Base-by-base conservation (phyloP, 1,140 invertebrate species). In the Heliothis subflexa region DNA sequence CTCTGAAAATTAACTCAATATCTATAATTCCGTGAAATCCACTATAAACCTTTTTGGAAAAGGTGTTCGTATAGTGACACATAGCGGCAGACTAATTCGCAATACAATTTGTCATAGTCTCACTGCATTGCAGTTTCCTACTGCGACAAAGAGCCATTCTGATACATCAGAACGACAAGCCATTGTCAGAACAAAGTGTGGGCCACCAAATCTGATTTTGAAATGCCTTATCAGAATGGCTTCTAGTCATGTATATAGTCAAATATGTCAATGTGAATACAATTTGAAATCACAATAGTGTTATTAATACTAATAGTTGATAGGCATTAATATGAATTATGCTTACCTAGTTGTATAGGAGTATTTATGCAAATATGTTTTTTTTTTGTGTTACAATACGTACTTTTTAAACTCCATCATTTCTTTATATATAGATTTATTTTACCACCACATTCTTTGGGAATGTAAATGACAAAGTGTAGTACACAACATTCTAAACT, bases 61-160 rank as follows among this genome's bases (percentile, higher is more conserved):
- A 74, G 72, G 55, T 61, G 45, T 57, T 55, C n/a, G 28, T 16
- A 55, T n/a, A 73, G 33, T 50, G 57, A 50, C 64, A 62, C 59
- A 64, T 33, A 13, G 33, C 45, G 47, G n/a, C 47, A 12, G 14
- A 75, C 73, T 64, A 75, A 75, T 75, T 75, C 57, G 47, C 50
- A 68, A 70, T 49, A 73, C 79, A 28, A 73, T 80, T 80, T 80
- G 68, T 80, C 66, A 77, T 80, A 77, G 79, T 62, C 49, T 62
- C 66, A 77, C 79, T 76, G 79, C 79, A 80, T 72, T 80, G 79
- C 79, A 80, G 79, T 71, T 72, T 64, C 74, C 61, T 71, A 64
- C 45, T 77, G 79, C 79, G 79, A 71, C 79, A 75, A 57, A 64
- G 72, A 75, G 73, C 59, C 78, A 59, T 75, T 75, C 78, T 54